phyloP scores from a whole-genome alignment of 2,113 vertebrate species.

The Echinops telfairi region DNA sequence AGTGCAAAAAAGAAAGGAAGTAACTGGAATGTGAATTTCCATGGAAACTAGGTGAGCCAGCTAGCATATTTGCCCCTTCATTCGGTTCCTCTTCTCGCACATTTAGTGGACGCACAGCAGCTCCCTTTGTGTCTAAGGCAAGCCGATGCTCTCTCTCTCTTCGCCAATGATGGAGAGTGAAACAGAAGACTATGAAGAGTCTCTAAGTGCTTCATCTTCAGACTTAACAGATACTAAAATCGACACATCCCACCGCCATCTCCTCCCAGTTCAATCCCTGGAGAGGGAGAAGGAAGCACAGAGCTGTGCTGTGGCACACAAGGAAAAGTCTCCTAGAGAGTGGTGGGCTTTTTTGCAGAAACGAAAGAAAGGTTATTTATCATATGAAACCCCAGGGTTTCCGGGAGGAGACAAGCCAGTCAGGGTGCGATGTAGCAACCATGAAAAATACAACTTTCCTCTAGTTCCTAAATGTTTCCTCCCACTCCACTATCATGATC shows the following conservation, averaged over 20 bases:
- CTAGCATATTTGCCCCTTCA: neutral
- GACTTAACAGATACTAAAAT: constrained; percentile 23
- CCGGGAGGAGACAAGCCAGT: too few relatives aligned
- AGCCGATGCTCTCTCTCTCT: constrained; percentile 6
- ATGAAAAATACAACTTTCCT: too few relatives aligned
- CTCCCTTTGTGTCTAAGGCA: constrained; percentile 22
- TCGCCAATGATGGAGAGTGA: constrained; percentile 16
- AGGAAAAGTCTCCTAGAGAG: neutral
- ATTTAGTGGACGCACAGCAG: neutral
- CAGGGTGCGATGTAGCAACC: too few relatives aligned
- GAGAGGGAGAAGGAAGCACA: neutral
- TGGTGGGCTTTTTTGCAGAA: neutral
- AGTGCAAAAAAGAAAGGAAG: neutral
- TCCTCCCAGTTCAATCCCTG: neutral
- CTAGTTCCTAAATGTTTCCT: too few relatives aligned
- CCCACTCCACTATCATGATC: too few relatives aligned
- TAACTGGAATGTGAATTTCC: neutral
- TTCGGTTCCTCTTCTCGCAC: neutral
- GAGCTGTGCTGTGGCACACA: neutral
- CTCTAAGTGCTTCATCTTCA: constrained; percentile 31
- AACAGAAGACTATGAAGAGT: constrained; percentile 46
- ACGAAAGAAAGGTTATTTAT: neutral
- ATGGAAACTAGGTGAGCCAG: neutral
- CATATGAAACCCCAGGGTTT: neutral
- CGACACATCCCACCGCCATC: neutral